phyloP scores from a whole-genome alignment of 2,888 invertebrate genomes.

The Tinea trinotella region DNA sequence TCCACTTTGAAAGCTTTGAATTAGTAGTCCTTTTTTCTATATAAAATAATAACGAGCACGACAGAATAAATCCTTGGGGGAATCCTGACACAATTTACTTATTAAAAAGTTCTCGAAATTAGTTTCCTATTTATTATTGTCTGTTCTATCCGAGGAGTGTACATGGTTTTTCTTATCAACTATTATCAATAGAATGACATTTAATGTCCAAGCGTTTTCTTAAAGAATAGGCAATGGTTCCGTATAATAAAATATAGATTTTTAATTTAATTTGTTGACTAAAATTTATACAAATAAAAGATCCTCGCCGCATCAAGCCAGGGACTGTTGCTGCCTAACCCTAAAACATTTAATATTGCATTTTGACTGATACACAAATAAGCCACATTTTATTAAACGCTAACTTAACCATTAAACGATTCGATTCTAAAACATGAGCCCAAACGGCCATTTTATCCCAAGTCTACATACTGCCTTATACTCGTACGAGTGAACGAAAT shows the following conservation, averaged over 20 bases:
- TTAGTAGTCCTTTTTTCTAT: too few species aligned
- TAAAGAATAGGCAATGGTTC: too few species aligned
- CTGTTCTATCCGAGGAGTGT: not conserved
- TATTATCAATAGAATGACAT: not conserved
- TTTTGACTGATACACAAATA: slow-evolving; percentile 42
- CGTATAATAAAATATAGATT: too few species aligned
- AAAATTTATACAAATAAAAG: not conserved
- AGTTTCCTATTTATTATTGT: not conserved
- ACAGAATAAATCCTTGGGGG: too few species aligned
- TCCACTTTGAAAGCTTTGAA: too few species aligned
- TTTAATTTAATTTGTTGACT: not conserved
- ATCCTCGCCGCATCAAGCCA: not conserved
- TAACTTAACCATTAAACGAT: slow-evolving; percentile 30
- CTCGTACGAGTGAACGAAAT: too few species aligned
- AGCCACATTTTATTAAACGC: slow-evolving; percentile 48
- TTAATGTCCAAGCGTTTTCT: not conserved
- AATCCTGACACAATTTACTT: too few species aligned
- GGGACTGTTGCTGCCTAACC: slow-evolving; percentile 7
- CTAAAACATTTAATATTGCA: slow-evolving; percentile 34
- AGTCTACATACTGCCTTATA: too few species aligned
- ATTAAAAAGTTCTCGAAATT: too few species aligned
- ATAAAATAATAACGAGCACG: too few species aligned
- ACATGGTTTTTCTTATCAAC: not conserved
- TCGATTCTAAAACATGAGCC: too few species aligned
- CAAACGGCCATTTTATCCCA: too few species aligned